These are phyloP conservation scores for Champsocephalus esox DNA, from an alignment of 2,797 vertebrate species.

Conservation along the genomic window DNA sequence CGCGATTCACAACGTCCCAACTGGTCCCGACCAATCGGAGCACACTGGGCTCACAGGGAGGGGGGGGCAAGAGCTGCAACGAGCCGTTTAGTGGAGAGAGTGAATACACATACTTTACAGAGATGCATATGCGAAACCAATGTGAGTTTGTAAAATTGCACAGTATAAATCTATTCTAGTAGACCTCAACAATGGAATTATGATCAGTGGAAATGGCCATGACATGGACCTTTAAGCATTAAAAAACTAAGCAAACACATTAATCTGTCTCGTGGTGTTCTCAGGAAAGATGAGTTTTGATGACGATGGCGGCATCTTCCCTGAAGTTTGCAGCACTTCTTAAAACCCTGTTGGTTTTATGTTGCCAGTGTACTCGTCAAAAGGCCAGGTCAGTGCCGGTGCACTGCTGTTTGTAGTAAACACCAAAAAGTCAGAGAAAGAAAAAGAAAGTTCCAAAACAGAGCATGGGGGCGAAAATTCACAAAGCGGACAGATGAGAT, in stretches of 20 bases:
- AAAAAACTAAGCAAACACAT: background rate
- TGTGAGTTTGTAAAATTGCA: too few relatives aligned
- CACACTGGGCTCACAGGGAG: too few relatives aligned
- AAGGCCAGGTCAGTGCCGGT: constrained; percentile 69
- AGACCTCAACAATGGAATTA: too few relatives aligned
- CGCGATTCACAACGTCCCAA: too few relatives aligned
- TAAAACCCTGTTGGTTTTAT: constrained; percentile 52
- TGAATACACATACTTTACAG: too few relatives aligned
- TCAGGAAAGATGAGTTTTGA: constrained; percentile 44
- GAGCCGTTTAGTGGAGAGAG: too few relatives aligned
- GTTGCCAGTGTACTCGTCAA: constrained; percentile 67
- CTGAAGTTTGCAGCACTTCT: constrained; percentile 25
- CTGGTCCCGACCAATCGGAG: too few relatives aligned
- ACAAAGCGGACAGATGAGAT: constrained; percentile 21
- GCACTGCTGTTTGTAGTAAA: constrained; percentile 83
- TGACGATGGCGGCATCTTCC: constrained; percentile 15
- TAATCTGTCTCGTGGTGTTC: constrained; percentile 10
- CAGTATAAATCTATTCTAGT: too few relatives aligned
- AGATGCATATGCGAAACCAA: too few relatives aligned
- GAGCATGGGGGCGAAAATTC: constrained; percentile 36
- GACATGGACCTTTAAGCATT: background rate
- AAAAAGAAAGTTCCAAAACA: constrained; percentile 81
- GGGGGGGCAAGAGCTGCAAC: too few relatives aligned
- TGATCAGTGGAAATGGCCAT: too few relatives aligned
- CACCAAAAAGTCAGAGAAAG: constrained; percentile 64